Evolutionary conservation across 1,140 invertebrate species (phyloP), one percentile per base, ranked within the genome.

Genomic region (Caerostris extrusa): DNA sequence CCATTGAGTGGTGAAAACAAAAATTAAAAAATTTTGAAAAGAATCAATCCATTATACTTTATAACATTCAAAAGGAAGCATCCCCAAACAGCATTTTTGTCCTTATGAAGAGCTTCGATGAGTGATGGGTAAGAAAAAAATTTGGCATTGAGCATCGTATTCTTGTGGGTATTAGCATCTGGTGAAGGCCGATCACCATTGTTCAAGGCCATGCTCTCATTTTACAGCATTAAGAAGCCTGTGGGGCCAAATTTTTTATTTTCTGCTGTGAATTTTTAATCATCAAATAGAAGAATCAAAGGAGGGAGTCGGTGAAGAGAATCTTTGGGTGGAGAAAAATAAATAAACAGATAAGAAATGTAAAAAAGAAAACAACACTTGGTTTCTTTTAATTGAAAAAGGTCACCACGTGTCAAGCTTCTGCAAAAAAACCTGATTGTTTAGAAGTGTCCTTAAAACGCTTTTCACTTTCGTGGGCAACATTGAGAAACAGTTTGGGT

Each of bases 141-240:
- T 34, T 71, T 77, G 12, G 8, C 71, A 77, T 77, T 77, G 71
- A 77, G 71, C 34, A 53, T 77, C 71, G 3, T 14, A 8, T 77
- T 50, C 53, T 77, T 53, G 8, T 77, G 19, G 8, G 34, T 71
- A 34, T 14, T 53, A 53, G 10, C 34, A 53, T 77, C 3, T 77
- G 8, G 6, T 12, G 71, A 77, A 77, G 71, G 71, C 19, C 67
- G 17, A 5, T 7, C 34, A 50, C 71, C 50, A 12, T 53, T 77
- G 34, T 77, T 12, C 71, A 77, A 77, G 71, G 71, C 19, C 34
- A 12, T 77, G 71, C 71, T 77, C 71, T 77, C 34, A 77, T 77
- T 77, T 77, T 12, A 12, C 4, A 53, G 71, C 34, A 50, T 5
- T 19, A 77, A 77, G 71, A 77, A 53, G 34, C 71, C 17, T 12